Evolutionary conservation across 2,888 invertebrate genomes (phyloP).

Genomic region (Eretmocerus hayati): DNA sequence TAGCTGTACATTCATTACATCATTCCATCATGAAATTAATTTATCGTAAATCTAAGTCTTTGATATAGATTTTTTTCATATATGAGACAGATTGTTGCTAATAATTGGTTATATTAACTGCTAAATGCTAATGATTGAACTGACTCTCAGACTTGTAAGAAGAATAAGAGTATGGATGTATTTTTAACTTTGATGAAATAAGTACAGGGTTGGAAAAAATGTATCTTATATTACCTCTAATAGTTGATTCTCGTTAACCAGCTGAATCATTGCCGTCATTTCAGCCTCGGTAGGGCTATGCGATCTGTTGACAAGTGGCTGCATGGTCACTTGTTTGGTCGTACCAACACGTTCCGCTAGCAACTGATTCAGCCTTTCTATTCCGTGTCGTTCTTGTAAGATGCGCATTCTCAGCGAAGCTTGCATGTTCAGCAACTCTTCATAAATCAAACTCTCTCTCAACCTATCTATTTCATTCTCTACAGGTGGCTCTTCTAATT

Average conservation of each 20-base stretch:
- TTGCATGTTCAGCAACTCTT: constrained; percentile 58
- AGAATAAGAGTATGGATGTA: neutral
- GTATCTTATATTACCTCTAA: constrained; percentile 47
- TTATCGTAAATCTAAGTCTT: too few species aligned
- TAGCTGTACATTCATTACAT: too few species aligned
- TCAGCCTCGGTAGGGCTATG: constrained; percentile 49
- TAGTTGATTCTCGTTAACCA: constrained; percentile 59
- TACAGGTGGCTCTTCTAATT: constrained; percentile 22
- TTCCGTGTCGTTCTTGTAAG: constrained; percentile 66
- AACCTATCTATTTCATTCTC: constrained; percentile 37
- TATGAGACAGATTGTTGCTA: too few species aligned
- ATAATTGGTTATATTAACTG: too few species aligned
- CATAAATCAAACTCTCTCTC: constrained; percentile 42
- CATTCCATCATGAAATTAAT: too few species aligned
- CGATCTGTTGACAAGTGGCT: constrained; percentile 24
- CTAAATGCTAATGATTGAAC: too few species aligned
- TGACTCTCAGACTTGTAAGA: too few species aligned
- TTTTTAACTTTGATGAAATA: neutral
- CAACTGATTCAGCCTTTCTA: constrained; percentile 52
- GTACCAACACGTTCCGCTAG: constrained; percentile 32
- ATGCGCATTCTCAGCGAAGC: constrained; percentile 63
- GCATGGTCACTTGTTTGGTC: constrained; percentile 29
- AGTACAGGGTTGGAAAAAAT: neutral
- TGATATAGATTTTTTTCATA: too few species aligned
- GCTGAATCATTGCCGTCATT: constrained; percentile 48